Base-by-base conservation (phyloP, 2,113 vertebrate species). In the Dendropsophus ebraccatus region DNA sequence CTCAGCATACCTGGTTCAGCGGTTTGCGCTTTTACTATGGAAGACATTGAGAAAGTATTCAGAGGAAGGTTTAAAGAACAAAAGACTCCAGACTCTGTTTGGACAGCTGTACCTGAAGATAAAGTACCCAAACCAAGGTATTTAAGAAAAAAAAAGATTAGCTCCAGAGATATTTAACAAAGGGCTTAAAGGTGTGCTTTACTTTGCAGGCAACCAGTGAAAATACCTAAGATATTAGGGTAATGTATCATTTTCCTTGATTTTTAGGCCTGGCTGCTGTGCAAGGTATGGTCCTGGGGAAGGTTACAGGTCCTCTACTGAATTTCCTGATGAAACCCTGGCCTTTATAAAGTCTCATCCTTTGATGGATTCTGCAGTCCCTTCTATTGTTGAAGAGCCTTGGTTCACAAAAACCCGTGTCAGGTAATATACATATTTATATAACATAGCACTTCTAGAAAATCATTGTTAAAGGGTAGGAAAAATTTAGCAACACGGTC, bases 371-470 rank as follows among this genome's bases (percentile, higher is more conserved):
- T 93, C 95, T 19, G 96, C 97, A 0, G 96, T 99, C 79, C 97
- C 97, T 0, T 97, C 97, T 19, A 92, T 97, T 8, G 92, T 94
- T 14, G 97, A 99, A 0, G 97, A 99, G 90, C 98, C 98, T 8
- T 99, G 97, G 97, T 98, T 99, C 94, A 99, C 98, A 41, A 99
- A 97, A 94, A 99, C 98, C 4, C 95, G 97, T 47, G 97, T 99
- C 93, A 97, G 98, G 98, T 99, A 93, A 82, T 89, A 13, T 13
- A 1, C 0, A 41, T 41, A n/a, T n/a, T n/a, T n/a, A 41, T 5
- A 35, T 32, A 30, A 67, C 17, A 65, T 28, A 13, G 12, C 2
- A 47, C 6, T 45, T 67, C 28, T 50, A 50, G 8, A 2, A 23
- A 58, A 17, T 23, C n/a, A n/a, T 2, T 21, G 56, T 21, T 21